Conservation (phyloP, 2,797 vertebrate species). For the Valencia hispanica region DNA sequence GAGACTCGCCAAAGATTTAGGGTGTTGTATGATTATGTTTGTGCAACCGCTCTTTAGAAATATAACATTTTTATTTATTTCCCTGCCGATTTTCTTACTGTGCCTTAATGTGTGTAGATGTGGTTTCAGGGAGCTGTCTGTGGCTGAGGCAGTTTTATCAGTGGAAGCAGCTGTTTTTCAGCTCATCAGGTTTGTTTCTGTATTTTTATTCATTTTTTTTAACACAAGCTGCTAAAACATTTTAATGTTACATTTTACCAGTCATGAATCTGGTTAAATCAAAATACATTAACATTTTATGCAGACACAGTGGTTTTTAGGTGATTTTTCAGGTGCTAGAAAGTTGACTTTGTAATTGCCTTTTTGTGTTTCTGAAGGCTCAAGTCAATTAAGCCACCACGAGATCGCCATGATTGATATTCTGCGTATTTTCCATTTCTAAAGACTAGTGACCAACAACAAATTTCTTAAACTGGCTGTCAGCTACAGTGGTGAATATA, state of each 20-base stretch:
- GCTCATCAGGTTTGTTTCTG: slow-evolving; percentile 67
- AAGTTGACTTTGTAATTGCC: no score
- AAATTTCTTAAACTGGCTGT: no score
- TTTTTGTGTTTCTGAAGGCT: no score
- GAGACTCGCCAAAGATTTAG: slow-evolving; percentile 75
- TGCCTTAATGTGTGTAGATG: slow-evolving; percentile 60
- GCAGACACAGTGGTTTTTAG: not conserved
- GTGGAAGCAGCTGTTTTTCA: slow-evolving; percentile 75
- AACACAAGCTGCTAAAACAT: not conserved
- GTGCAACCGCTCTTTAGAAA: not conserved
- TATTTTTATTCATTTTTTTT: rapidly evolving
- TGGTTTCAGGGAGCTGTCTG: slow-evolving; percentile 79
- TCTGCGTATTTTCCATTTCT: no score
- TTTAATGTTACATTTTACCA: not conserved
- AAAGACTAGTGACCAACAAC: no score
- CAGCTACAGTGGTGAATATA: no score
- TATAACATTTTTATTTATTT: not conserved
- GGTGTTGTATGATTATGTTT: slow-evolving; percentile 53
- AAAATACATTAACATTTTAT: not conserved
- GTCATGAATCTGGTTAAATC: not conserved
- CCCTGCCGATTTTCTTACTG: not conserved
- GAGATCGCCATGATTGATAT: no score
- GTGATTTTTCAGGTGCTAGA: rapidly evolving
- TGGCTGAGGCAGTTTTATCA: slow-evolving; percentile 68
- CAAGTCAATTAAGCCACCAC: no score